These are phyloP conservation scores for Tokudaia tokunoshimensis DNA, from an alignment of 2,797 vertebrate species.

Conservation along the genomic window DNA sequence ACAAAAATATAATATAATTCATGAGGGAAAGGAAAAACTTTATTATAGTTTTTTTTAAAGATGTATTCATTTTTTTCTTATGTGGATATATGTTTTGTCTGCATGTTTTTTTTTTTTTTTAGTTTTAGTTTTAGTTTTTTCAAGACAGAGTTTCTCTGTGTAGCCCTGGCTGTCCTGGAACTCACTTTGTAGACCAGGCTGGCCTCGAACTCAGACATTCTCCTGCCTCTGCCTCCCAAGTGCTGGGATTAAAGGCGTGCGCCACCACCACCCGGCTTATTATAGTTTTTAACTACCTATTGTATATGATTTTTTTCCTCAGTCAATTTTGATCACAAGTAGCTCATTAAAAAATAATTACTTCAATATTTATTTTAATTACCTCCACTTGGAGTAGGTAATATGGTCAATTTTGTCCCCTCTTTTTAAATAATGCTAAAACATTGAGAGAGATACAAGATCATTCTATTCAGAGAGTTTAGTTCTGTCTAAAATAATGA, in stretches of 20 bases:
- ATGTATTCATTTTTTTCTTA: too few relatives aligned
- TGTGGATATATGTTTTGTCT: too few relatives aligned
- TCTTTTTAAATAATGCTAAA: not conserved
- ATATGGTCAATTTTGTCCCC: constrained; percentile 13
- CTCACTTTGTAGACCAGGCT: too few relatives aligned
- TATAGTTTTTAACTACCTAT: constrained; percentile 11
- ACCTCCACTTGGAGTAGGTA: constrained; percentile 5
- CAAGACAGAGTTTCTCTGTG: too few relatives aligned
- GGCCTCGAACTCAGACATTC: too few relatives aligned
- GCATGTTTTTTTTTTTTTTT: too few relatives aligned
- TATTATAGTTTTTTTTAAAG: constrained; percentile 27
- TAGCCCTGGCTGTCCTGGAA: too few relatives aligned
- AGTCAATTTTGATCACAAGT: constrained; percentile 37
- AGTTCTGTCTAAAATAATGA: not conserved
- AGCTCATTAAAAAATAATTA: constrained; percentile 55
- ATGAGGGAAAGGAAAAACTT: constrained; percentile 7
- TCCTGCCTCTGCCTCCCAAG: too few relatives aligned
- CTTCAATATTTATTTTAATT: constrained; percentile 50
- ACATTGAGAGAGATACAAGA: not conserved
- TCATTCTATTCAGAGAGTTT: constrained; percentile 35
- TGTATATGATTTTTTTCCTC: constrained; percentile 18
- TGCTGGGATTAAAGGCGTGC: too few relatives aligned
- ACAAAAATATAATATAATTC: constrained; percentile 17
- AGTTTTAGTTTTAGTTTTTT: too few relatives aligned
- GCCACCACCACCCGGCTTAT: too few relatives aligned